Percentiles rank a stretch among this genome's conserved stretches.
These are phyloP conservation scores for Pseudochirops corinnae DNA, from an alignment of 2,797 vertebrate genomes.

Conservation along the genomic window DNA sequence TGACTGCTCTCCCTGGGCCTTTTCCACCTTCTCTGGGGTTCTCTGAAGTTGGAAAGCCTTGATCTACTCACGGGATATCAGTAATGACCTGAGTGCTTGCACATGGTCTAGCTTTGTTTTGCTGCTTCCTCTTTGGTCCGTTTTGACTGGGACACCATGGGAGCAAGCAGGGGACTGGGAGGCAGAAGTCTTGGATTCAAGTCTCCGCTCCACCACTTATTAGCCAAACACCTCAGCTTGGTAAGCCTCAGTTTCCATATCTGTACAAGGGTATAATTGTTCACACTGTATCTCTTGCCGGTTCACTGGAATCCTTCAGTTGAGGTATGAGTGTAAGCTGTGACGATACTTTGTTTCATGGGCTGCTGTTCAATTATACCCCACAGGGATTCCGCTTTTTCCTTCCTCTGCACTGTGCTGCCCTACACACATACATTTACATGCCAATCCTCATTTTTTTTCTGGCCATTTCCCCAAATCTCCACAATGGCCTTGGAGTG, in stretches of 20 bases:
- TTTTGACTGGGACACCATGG: too few species aligned
- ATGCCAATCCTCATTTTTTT: conserved; percentile 8
- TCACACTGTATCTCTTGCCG: background rate
- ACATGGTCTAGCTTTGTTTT: background rate
- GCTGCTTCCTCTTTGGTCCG: background rate
- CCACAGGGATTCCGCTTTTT: background rate
- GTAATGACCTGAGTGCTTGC: background rate
- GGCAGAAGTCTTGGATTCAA: background rate
- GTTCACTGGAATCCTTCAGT: background rate
- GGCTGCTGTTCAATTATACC: background rate
- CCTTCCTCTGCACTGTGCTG: background rate
- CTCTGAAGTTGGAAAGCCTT: background rate
- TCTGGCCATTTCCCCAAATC: conserved; percentile 35
- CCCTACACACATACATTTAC: conserved; percentile 11
- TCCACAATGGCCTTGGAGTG: conserved; percentile 39
- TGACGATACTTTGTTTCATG: background rate
- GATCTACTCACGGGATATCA: background rate
- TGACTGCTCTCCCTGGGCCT: background rate
- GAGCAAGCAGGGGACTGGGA: background rate
- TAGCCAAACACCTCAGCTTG: background rate
- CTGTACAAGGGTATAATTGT: background rate
- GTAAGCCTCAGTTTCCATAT: background rate
- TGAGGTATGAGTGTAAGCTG: too few species aligned
- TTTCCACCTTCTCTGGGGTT: background rate
- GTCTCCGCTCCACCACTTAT: too few species aligned